These are phyloP conservation scores for Aphidius gifuensis DNA, from an alignment of 1,140 invertebrate genomes.

Conservation along the genomic window DNA sequence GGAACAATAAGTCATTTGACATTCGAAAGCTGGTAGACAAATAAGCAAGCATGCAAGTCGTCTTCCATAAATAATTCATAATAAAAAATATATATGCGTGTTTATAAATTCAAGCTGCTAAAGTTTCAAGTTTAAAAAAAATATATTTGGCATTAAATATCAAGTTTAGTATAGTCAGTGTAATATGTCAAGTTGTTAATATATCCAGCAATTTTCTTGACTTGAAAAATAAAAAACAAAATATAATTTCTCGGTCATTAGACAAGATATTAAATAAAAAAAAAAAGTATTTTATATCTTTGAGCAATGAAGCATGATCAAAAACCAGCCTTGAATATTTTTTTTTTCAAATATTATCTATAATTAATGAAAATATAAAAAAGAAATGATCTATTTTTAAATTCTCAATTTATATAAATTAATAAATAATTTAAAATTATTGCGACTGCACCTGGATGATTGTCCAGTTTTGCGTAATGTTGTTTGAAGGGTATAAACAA, in stretches of 20 bases:
- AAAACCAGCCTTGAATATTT: constrained; percentile 23
- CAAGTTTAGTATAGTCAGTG: too few species aligned
- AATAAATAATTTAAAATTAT: not conserved
- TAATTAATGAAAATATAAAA: not conserved
- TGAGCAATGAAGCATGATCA: constrained; percentile 20
- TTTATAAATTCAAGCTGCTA: too few species aligned
- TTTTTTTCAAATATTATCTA: constrained; percentile 2
- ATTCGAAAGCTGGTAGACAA: constrained; percentile 4
- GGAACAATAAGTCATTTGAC: constrained; percentile 7
- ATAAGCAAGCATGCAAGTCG: not conserved
- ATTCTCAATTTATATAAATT: not conserved
- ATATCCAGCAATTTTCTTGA: too few species aligned
- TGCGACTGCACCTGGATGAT: constrained; percentile 6
- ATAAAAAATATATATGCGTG: not conserved
- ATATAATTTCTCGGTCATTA: constrained; percentile 15
- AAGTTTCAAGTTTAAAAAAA: too few species aligned
- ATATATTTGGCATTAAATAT: too few species aligned
- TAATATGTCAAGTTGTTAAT: too few species aligned
- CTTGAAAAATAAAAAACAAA: too few species aligned
- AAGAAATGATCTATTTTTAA: not conserved
- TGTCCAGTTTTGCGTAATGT: constrained; percentile 8
- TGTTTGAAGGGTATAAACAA: constrained; percentile 5
- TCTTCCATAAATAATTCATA: constrained; percentile 13
- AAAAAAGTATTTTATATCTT: too few species aligned
- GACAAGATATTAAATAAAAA: constrained; percentile 16